These are phyloP conservation scores for Gonatopus flavifemur DNA, from an alignment of 1,140 invertebrate species.

Conservation along the genomic window DNA sequence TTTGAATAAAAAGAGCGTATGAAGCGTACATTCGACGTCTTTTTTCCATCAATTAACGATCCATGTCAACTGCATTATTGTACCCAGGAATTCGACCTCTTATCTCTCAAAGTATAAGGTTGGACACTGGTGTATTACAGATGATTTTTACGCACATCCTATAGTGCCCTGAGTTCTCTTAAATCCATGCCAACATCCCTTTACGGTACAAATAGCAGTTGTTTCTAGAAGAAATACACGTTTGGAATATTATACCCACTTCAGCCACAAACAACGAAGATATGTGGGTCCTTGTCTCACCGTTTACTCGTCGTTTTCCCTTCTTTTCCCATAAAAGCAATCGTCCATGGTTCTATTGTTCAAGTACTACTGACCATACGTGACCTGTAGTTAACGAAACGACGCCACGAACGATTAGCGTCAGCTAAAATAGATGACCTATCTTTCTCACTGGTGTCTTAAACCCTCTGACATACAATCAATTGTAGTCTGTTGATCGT, in stretches of 20 bases:
- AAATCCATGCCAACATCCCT: slow-evolving; percentile 30
- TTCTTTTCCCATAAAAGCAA: slow-evolving; percentile 24
- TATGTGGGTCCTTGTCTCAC: slow-evolving; percentile 1
- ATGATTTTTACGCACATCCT: too few species aligned
- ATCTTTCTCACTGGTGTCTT: slow-evolving; percentile 16
- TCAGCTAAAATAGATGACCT: slow-evolving; percentile 12
- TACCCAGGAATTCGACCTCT: too few species aligned
- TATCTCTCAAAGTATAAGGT: too few species aligned
- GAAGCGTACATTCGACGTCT: too few species aligned
- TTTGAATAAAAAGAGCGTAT: too few species aligned
- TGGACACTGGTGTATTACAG: too few species aligned
- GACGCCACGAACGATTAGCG: slow-evolving; percentile 27
- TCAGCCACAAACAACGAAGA: slow-evolving; percentile 49
- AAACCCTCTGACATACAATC: too few species aligned
- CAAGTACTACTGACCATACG: slow-evolving; percentile 8
- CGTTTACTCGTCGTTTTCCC: slow-evolving; percentile 9
- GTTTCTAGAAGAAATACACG: slow-evolving; percentile 6
- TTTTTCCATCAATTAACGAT: too few species aligned
- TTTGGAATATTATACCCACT: slow-evolving; percentile 47
- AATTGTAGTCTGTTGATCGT: too few species aligned
- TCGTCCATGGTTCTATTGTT: too few species aligned
- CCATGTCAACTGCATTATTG: too few species aligned
- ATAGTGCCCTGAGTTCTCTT: slow-evolving; percentile 31
- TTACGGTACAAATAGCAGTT: slow-evolving; percentile 11
- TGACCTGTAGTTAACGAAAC: slow-evolving; percentile 21